Conservation (phyloP, 2,888 invertebrate species). For the Acrobasis suavella region DNA sequence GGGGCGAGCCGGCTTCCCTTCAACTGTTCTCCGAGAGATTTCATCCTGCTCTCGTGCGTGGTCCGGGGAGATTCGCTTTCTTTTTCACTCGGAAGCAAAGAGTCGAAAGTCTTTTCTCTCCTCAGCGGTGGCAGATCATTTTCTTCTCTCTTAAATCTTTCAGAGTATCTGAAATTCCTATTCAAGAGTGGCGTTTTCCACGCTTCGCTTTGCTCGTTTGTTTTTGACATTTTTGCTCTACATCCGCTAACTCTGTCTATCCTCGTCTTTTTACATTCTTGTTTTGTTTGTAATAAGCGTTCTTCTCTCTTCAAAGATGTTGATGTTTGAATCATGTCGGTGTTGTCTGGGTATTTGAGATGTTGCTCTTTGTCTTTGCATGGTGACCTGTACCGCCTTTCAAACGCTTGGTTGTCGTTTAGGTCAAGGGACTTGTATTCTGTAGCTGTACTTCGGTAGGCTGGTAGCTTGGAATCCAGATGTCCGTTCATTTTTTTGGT, state of each 20-base stretch:
- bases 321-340: conserved; percentile 70
- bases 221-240: conserved; percentile 73
- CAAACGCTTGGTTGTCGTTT: conserved; percentile 61
- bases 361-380: conserved; percentile 73
- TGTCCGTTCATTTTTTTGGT: conserved; percentile 81
- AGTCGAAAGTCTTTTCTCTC: conserved; percentile 79
- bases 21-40: conserved; percentile 60
- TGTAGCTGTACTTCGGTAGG: conserved; percentile 55
- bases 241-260: conserved; percentile 75
- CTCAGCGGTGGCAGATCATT: conserved; percentile 63
- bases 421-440: conserved; percentile 70
- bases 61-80: conserved; percentile 62
- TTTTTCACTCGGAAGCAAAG: conserved; percentile 61
- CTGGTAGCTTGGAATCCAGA: conserved; percentile 55
- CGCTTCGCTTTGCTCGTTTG: conserved; percentile 67
- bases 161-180: conserved; percentile 76
- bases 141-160: conserved; percentile 72
- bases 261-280: conserved; percentile 74
- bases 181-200: conserved; percentile 75
- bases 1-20: conserved; percentile 58
- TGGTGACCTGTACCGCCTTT: conserved; percentile 71
- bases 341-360: conserved; percentile 67
- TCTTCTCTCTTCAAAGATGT: conserved; percentile 74
- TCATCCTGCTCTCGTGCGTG: conserved; percentile 60
- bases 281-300: conserved; percentile 73